These are phyloP conservation scores for Peromyscus leucopus DNA, from an alignment of 2,113 vertebrate genomes.

Conservation along the genomic window DNA sequence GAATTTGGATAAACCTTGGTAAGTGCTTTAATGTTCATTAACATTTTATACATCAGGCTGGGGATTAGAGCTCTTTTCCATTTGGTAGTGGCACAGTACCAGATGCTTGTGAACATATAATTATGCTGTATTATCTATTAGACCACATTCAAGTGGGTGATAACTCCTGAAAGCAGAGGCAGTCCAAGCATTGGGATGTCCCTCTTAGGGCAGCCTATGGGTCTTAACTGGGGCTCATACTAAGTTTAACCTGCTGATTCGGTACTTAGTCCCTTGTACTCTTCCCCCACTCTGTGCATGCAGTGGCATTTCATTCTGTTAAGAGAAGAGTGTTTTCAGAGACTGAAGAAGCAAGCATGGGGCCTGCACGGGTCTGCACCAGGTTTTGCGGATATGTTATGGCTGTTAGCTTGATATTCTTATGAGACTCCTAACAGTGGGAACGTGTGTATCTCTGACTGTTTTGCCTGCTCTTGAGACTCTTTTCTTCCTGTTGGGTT, in stretches of 20 bases:
- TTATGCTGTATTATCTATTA: slow-evolving; percentile 28
- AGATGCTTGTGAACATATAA: background rate
- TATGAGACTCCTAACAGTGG: background rate
- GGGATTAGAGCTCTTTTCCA: slow-evolving; percentile 7
- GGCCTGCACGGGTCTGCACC: background rate
- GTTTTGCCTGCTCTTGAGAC: background rate
- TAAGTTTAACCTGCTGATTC: background rate
- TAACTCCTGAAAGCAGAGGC: background rate
- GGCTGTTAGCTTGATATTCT: background rate
- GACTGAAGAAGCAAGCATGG: background rate
- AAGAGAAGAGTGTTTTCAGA: background rate
- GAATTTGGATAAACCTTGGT: slow-evolving; percentile 99
- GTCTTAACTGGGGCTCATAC: background rate
- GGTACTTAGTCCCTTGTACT: background rate
- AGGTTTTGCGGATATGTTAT: background rate
- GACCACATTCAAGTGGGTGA: background rate
- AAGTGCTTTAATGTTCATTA: slow-evolving; percentile 83
- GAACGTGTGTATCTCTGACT: background rate
- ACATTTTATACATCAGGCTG: slow-evolving; percentile 11
- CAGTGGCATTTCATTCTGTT: background rate
- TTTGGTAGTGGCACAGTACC: slow-evolving; percentile 19
- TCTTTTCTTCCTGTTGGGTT: background rate
- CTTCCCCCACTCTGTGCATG: background rate
- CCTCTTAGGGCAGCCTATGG: background rate
- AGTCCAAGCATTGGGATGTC: background rate